phyloP scores from a whole-genome alignment of 2,888 invertebrate species.

The Drosophila seclusa region DNA sequence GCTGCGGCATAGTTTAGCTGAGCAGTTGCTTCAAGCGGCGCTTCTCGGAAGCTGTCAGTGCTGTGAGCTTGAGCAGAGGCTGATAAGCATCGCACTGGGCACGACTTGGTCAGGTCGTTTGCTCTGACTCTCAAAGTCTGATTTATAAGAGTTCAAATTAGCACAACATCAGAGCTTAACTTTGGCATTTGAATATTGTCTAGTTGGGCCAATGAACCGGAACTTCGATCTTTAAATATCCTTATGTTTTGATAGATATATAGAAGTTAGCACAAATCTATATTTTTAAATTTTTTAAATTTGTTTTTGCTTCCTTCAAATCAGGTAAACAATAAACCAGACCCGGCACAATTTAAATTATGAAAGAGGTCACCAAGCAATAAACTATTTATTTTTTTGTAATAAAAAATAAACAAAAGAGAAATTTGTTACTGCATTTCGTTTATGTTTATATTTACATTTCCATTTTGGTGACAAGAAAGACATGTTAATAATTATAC shows the following conservation, averaged over 20 bases:
- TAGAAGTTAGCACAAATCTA: neutral
- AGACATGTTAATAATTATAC: neutral
- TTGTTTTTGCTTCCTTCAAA: neutral
- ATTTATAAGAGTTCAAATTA: conserved; percentile 51
- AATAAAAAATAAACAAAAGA: neutral
- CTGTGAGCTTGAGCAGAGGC: neutral
- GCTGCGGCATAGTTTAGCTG: conserved; percentile 31
- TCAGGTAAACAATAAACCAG: neutral
- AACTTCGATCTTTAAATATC: conserved; percentile 3
- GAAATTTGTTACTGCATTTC: neutral
- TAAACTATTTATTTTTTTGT: neutral
- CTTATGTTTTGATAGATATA: neutral
- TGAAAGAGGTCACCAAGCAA: neutral
- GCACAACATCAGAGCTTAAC: conserved; percentile 24
- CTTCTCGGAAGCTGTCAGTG: conserved; percentile 61
- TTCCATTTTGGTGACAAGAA: neutral
- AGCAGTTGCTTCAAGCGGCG: conserved; percentile 15
- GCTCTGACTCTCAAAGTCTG: conserved; percentile 30
- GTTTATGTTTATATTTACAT: neutral
- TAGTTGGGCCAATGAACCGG: neutral
- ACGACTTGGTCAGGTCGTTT: conserved; percentile 22
- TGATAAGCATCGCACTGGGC: conserved; percentile 48
- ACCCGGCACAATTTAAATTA: neutral
- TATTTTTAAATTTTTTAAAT: neutral
- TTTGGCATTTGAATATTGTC: conserved; percentile 31